Percentiles rank a stretch among this genome's conserved stretches.
phyloP scores from a whole-genome alignment of 2,113 vertebrate genomes.

The Paraplagusia blochii region DNA sequence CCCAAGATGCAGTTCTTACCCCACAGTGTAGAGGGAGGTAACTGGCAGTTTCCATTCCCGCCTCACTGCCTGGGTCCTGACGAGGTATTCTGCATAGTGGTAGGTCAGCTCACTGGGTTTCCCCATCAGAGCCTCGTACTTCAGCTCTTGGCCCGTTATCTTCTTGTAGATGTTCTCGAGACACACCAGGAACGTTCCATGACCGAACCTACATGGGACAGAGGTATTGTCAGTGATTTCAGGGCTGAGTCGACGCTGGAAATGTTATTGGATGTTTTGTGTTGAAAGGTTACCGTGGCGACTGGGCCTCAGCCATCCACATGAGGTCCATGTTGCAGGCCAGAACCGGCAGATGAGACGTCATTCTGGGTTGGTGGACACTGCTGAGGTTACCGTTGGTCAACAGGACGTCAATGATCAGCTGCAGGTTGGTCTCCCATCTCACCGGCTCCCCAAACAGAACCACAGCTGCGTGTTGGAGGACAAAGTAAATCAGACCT shows the following conservation, averaged over 20 bases:
- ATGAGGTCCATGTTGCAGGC: conserved; percentile 93
- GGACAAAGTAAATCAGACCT: no score
- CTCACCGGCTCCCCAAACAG: conserved; percentile 89
- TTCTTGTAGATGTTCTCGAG: conserved; percentile 93
- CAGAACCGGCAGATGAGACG: conserved; percentile 82
- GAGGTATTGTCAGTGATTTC: no score
- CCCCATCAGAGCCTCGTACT: conserved; percentile 86
- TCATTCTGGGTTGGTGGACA: conserved; percentile 61
- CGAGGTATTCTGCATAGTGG: conserved; percentile 85
- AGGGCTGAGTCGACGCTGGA: no score
- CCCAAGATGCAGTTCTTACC: conserved; percentile 69
- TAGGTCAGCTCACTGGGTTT: conserved; percentile 89
- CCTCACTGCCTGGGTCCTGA: conserved; percentile 78
- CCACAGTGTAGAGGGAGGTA: conserved; percentile 84
- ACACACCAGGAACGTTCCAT: conserved; percentile 88
- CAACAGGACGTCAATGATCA: conserved; percentile 84
- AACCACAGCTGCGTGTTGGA: conserved; percentile 75
- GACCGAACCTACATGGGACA: conserved; percentile 87
- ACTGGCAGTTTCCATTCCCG: conserved; percentile 80
- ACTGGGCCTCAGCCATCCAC: conserved; percentile 90
- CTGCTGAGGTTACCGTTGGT: conserved; percentile 82
- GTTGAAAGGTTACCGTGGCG: conserved; percentile 76
- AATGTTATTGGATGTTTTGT: not conserved
- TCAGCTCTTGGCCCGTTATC: conserved; percentile 86
- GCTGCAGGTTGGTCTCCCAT: conserved; percentile 91